phyloP scores from a whole-genome alignment of 1,140 invertebrate genomes.

The Pemphigus obesinymphae region DNA sequence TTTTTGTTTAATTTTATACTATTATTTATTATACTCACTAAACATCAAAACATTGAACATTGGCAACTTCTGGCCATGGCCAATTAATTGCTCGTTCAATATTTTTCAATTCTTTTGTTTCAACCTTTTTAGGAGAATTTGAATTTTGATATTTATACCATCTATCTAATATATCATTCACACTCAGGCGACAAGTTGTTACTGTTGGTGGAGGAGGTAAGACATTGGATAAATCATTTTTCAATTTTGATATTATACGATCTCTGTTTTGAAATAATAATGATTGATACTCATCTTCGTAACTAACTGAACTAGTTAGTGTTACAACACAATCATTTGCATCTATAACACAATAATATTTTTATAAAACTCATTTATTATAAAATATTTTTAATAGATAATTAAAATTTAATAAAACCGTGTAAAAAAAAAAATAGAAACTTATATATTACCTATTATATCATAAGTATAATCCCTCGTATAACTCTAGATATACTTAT shows the following conservation, averaged over 20 bases:
- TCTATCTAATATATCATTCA: slow-evolving; percentile 13
- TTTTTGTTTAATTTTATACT: not conserved
- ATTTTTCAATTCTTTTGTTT: slow-evolving; percentile 29
- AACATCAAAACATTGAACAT: slow-evolving; percentile 39
- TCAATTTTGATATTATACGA: slow-evolving; percentile 37
- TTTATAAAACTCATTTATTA: too few relatives aligned
- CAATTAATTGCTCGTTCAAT: slow-evolving; percentile 18
- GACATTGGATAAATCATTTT: slow-evolving; percentile 25
- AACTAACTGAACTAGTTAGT: slow-evolving; percentile 31
- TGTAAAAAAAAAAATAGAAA: too few relatives aligned
- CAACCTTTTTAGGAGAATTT: slow-evolving; percentile 3
- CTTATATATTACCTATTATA: too few relatives aligned
- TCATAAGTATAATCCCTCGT: too few relatives aligned
- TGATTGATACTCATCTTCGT: slow-evolving; percentile 34
- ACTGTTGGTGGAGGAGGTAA: slow-evolving; percentile 36
- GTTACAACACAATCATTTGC: slow-evolving; percentile 31
- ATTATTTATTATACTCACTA: slow-evolving; percentile 22
- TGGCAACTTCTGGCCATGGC: slow-evolving; percentile 10
- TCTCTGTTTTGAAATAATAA: slow-evolving; percentile 36
- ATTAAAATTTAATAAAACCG: too few relatives aligned
- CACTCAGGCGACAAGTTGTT: slow-evolving; percentile 28
- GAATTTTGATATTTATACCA: slow-evolving; percentile 23
- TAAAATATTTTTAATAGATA: too few relatives aligned
- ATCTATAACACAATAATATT: too few relatives aligned
- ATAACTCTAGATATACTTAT: too few relatives aligned